Evolutionary conservation across 64 coral and sea anemone genomes (phyloP).

Genomic region (Montipora foliosa): DNA sequence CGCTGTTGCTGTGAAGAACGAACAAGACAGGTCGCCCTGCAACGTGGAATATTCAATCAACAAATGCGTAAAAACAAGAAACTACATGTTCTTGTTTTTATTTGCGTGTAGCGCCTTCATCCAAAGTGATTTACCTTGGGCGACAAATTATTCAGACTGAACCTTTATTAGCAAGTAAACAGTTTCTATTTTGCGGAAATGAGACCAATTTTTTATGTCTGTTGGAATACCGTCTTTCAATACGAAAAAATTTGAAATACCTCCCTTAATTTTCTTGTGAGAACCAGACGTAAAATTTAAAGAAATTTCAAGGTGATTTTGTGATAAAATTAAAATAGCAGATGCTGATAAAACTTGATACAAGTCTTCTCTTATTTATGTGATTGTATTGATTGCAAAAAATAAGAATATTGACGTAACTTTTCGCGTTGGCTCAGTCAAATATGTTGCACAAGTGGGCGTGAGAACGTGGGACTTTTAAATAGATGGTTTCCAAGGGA

Average conservation of each 20-base stretch:
- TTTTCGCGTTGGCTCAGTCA: constrained; percentile 16
- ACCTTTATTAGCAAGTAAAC: constrained; percentile 8
- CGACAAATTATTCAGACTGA: constrained; percentile 11
- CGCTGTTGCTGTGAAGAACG: constrained; percentile 32
- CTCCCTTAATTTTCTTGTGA: no score
- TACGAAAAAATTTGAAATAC: neutral
- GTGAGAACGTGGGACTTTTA: neutral
- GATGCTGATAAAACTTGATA: constrained; percentile 47
- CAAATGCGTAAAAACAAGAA: neutral
- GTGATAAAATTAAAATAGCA: constrained; percentile 65
- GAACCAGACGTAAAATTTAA: neutral
- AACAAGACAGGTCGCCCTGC: constrained; percentile 19
- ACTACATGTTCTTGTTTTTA: constrained; percentile 15
- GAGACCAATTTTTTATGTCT: neutral
- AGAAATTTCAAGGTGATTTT: constrained; percentile 15
- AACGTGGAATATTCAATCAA: constrained; percentile 54
- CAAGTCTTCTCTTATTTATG: constrained; percentile 47
- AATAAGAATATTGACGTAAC: constrained; percentile 64
- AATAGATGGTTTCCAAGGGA: constrained; percentile 13
- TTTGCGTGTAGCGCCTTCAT: constrained; percentile 21
- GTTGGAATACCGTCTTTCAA: neutral
- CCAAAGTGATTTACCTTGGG: neutral
- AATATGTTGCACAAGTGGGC: constrained; percentile 15
- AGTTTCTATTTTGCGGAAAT: constrained; percentile 30
- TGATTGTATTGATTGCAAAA: constrained; percentile 4